Evolutionary conservation across 92 coral and sea anemone genomes (phyloP).

Genomic region (Porites lobata): DNA sequence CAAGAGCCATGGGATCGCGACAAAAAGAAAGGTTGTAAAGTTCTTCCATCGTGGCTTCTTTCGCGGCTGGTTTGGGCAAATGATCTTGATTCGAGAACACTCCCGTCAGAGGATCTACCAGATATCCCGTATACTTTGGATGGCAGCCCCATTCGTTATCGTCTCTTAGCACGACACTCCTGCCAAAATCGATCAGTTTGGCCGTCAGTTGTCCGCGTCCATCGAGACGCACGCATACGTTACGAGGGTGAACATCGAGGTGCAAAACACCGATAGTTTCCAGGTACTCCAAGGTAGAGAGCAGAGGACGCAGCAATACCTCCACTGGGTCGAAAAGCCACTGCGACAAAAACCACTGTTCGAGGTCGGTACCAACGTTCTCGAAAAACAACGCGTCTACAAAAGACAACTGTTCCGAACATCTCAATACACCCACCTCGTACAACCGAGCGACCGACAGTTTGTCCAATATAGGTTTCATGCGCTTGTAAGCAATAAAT

Average conservation of each 20-base stretch:
- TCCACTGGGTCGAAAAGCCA: slow-evolving; percentile 12
- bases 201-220: no score
- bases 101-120: neutral
- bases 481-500: neutral
- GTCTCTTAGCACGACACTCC: neutral
- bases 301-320: neutral
- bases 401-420: neutral
- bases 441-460: neutral
- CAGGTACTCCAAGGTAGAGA: neutral
- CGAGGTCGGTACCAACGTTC: neutral
- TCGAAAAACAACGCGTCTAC: neutral
- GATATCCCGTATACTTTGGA: neutral
- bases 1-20: slow-evolving; percentile 1
- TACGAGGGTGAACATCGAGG: neutral
- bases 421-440: no score
- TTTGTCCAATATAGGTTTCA: neutral
- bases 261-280: neutral
- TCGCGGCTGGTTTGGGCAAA: neutral
- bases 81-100: neutral
- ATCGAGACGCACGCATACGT: slow-evolving; percentile 1
- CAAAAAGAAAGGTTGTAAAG: neutral
- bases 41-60: neutral
- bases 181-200: neutral
- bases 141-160: neutral
- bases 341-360: neutral